Base-by-base conservation (phyloP, 2,797 vertebrate genomes). In the Rachycentron canadum region DNA sequence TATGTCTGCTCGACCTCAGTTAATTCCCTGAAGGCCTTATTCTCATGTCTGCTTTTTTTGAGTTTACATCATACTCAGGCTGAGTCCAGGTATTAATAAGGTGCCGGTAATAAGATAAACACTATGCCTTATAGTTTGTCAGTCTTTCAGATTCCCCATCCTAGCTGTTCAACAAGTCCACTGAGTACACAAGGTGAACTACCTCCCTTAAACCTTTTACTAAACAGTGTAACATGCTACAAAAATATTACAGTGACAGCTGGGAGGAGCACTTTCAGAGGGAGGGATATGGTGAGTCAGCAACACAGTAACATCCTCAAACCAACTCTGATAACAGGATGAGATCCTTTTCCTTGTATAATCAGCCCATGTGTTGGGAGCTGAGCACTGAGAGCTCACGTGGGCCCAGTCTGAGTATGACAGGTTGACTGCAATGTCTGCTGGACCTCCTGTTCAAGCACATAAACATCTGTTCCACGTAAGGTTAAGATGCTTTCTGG, bases 301-400 rank as follows among this genome's bases (percentile, higher is more conserved):
- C 77, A 76, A 9, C 45, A 52, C 30, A 4, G 52, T 11, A 43
- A 77, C 65, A 49, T 84, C 82, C 76, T 83, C 50, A 69, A 74
- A 82, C 12, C 69, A 82, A 23, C 25, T 45, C 66, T 50, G 81
- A 82, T 78, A 86, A 84, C 73, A 82, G 78, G 73, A 81, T 45
- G 45, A 77, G 55, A 75, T 73, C 21, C 57, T 73, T 50, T 71
- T 58, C 56, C 79, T 65, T 16, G 26, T 61, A 14, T 53, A 75
- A 81, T 68, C 76, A 52, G 45, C 59, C 45, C 21, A 23, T 4
- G 57, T 45, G 28, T 73, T 69, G 63, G 69, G 47, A 72, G 55
- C 60, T n/a, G 40, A 57, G 60, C 47, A 16, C 52, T 21, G 32
- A 67, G 17, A 65, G 78, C 17, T 75, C 53, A n/a, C 23, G 65